Base-by-base conservation (phyloP, 2,888 invertebrate species). In the Drepana falcataria region DNA sequence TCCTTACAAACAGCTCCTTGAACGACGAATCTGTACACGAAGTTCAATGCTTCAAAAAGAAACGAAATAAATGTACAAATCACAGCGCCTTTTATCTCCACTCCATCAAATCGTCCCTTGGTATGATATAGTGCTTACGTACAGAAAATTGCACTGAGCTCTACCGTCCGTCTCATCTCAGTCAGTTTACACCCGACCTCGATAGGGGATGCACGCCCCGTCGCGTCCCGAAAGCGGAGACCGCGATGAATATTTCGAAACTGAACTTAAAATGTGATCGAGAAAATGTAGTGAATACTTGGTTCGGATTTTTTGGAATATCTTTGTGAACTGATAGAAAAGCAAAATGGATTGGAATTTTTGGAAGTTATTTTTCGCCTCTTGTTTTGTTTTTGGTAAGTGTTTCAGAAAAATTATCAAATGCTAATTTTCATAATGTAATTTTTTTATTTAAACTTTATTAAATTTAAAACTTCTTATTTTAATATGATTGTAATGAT, bases 341-440 rank as follows among this genome's bases (percentile, higher is more conserved):
- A 48, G 51, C 58, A 70, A 71, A 69, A 82, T 82, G 82, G 77
- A 81, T 78, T 69, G 66, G 57, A 62, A 52, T 53, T 62, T 66
- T 56, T 70, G 73, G 74, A 74, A 55, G 48, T 55, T 61, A 54
- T 53, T 64, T 40, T 35, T 65, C 53, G 54, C 68, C 54, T 69
- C 64, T 41, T 65, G 60, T 1, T 53, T 61, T 63, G 66, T 63
- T 58, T 56, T 61, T 56, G 73, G 81, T 81, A 56, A 79, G 80
- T 73, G 59, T 53, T 47, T 55, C 5, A 33, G 3, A 35, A 49
- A 21, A 21, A 21, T 1, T 21, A 21, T 21, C 21, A 21, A 21
- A 21, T 21, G 21, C 21, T 21, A 21, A 21, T 21, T 21, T 21
- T 21, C 21, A 21, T 21, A 21, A 21, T 21, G 21, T 21, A 21